Percentiles rank a stretch among this genome's conserved stretches.
Evolutionary conservation across 2,888 invertebrate genomes (phyloP).

Genomic region (Aelia acuminata): DNA sequence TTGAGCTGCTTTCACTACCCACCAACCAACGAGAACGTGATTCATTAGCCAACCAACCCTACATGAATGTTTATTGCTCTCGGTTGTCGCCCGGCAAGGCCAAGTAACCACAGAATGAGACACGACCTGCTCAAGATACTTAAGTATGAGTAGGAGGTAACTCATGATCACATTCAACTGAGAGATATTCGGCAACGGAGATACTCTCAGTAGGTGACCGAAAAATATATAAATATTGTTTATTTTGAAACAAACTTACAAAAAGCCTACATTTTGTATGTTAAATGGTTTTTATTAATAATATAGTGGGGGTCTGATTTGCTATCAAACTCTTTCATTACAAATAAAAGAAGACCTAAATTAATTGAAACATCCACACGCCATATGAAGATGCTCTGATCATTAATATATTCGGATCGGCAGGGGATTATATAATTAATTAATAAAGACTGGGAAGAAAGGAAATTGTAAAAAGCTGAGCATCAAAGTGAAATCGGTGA

Average conservation of each 20-base stretch:
- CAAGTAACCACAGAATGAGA: background rate
- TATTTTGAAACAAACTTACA: too few relatives aligned
- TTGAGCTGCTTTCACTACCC: too few relatives aligned
- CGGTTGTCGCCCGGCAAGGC: background rate
- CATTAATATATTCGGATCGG: background rate
- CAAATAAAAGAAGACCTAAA: too few relatives aligned
- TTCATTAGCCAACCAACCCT: background rate
- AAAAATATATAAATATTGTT: too few relatives aligned
- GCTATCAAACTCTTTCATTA: too few relatives aligned
- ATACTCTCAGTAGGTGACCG: background rate
- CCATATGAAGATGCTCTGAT: background rate
- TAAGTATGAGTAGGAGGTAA: too few relatives aligned
- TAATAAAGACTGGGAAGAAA: background rate
- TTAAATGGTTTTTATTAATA: too few relatives aligned
- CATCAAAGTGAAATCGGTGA: conserved; percentile 38
- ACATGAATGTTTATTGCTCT: background rate
- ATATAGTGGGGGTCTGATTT: too few relatives aligned
- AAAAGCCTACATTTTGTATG: too few relatives aligned
- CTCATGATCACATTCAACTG: background rate
- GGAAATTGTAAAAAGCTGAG: background rate
- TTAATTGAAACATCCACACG: background rate
- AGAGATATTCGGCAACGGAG: background rate
- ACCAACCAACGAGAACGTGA: too few relatives aligned
- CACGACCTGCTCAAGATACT: background rate
- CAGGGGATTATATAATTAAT: conserved; percentile 17